Evolutionary conservation across 2,797 vertebrate genomes (phyloP).

Genomic region (Sebastes aleutianus): DNA sequence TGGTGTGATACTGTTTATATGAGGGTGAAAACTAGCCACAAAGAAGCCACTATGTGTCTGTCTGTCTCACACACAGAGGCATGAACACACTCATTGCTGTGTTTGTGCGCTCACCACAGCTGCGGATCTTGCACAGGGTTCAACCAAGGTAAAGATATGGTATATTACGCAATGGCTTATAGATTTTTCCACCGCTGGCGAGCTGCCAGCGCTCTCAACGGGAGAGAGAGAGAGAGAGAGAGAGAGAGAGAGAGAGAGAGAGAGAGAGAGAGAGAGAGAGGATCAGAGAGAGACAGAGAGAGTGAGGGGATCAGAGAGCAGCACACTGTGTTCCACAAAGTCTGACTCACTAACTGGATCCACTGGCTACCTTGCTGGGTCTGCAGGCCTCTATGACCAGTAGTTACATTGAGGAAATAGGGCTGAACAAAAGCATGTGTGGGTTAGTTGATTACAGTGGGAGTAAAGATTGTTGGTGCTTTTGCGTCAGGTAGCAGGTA

Average conservation of each 20-base stretch:
- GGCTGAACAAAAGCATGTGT: conserved; percentile 1
- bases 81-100: conserved; percentile 49
- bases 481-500: conserved; percentile 23
- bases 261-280: conserved; percentile 12
- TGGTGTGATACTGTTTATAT: conserved; percentile 70
- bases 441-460: background rate
- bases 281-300: background rate
- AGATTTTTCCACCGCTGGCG: conserved; percentile 81
- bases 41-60: conserved; percentile 53
- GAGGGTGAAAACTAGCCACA: conserved; percentile 64
- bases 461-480: background rate
- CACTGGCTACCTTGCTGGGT: conserved; percentile 50
- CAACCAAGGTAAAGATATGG: conserved; percentile 84
- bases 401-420: conserved; percentile 39
- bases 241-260: conserved; percentile 2
- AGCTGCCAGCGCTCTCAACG: conserved; percentile 68
- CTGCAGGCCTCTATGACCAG: conserved; percentile 47
- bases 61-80: background rate
- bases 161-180: conserved; percentile 83
- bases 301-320: conserved; percentile 59
- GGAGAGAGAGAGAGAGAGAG: conserved; percentile 23
- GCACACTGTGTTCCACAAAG: conserved; percentile 81
- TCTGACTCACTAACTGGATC: conserved; percentile 71
- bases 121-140: conserved; percentile 75
- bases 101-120: conserved; percentile 68